These are phyloP conservation scores for Thereva nobilitata DNA, from an alignment of 2,888 invertebrate species.

Conservation along the genomic window DNA sequence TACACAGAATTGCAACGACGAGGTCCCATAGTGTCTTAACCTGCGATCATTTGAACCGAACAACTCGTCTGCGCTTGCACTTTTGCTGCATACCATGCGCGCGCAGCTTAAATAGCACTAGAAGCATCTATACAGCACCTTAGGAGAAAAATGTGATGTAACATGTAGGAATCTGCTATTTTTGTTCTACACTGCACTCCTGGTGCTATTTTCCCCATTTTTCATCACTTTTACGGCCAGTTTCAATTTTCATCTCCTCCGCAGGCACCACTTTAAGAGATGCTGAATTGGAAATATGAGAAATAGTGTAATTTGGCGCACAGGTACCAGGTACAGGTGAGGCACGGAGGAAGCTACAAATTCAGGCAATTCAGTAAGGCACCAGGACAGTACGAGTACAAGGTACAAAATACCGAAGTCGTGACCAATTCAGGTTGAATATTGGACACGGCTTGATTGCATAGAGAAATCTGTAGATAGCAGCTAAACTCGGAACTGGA, in stretches of 20 bases:
- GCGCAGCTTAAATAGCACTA: conserved; percentile 24
- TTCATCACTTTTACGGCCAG: conserved; percentile 30
- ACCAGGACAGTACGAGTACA: conserved; percentile 15
- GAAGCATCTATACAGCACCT: conserved; percentile 22
- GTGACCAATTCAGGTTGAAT: conserved; percentile 36
- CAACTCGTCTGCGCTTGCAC: conserved; percentile 23
- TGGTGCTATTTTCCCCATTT: conserved; percentile 32
- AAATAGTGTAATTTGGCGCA: conserved; percentile 35
- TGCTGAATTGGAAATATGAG: conserved; percentile 30
- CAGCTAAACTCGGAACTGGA: conserved; percentile 1
- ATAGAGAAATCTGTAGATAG: conserved; percentile 15
- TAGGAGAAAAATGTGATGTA: conserved; percentile 34
- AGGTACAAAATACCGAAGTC: conserved; percentile 29
- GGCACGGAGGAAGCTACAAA: conserved; percentile 14
- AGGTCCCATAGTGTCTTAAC: conserved; percentile 26
- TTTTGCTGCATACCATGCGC: conserved; percentile 32
- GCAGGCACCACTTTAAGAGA: conserved; percentile 27
- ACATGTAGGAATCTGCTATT: conserved; percentile 31
- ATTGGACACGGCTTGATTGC: conserved; percentile 34
- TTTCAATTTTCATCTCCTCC: conserved; percentile 32
- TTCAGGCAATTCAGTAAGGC: conserved; percentile 28
- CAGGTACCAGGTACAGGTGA: not conserved
- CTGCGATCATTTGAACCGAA: conserved; percentile 33
- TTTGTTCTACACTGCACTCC: conserved; percentile 2
- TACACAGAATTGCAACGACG: conserved; percentile 1